Conservation (phyloP, 2,113 vertebrate species). For the Sakesphorus luctuosus region DNA sequence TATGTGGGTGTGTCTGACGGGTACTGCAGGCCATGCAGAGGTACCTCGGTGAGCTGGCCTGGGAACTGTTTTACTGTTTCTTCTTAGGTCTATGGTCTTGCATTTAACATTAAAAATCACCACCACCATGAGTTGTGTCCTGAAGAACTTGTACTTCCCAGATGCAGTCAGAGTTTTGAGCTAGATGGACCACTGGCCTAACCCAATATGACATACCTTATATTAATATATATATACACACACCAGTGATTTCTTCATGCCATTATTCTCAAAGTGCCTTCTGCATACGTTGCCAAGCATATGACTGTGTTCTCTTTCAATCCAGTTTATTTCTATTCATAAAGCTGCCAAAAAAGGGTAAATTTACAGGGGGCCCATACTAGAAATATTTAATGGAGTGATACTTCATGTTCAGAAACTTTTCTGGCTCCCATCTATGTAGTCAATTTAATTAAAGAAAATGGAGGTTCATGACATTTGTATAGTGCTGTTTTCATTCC, state of each 20-base stretch:
- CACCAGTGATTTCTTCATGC: neutral
- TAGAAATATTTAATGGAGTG: neutral
- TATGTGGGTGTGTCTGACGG: neutral
- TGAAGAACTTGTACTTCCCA: neutral
- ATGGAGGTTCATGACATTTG: neutral
- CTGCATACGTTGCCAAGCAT: neutral
- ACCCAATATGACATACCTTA: neutral
- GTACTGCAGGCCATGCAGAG: neutral
- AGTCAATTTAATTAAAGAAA: slow-evolving; percentile 21
- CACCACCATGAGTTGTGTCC: neutral
- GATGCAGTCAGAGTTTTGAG: neutral
- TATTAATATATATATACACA: neutral
- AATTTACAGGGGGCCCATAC: neutral
- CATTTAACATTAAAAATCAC: neutral
- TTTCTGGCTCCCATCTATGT: neutral
- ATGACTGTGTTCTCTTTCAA: neutral
- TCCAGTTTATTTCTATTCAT: neutral
- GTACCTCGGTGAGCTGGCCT: neutral
- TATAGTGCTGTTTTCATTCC: neutral
- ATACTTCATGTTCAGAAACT: neutral
- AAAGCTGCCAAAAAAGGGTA: neutral
- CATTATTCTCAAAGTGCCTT: neutral
- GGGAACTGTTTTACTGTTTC: neutral
- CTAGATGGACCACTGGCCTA: neutral
- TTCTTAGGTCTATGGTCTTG: neutral